Percentiles rank a stretch among this genome's conserved stretches.
Evolutionary conservation across 2,797 vertebrate genomes (phyloP).

Genomic region (Bovichtus variegatus): DNA sequence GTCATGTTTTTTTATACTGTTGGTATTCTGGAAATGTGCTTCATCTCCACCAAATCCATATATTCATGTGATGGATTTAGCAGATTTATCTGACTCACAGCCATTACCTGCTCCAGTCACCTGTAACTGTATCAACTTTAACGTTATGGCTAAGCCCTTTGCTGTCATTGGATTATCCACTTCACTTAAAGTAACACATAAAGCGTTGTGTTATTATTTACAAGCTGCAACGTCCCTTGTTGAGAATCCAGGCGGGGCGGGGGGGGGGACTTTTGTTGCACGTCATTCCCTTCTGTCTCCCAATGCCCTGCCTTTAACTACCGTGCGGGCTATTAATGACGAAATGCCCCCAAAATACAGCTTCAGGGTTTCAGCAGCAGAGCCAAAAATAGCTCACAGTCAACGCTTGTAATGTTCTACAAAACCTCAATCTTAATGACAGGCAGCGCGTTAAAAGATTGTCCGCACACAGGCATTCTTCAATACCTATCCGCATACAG

Average conservation of each 20-base stretch:
- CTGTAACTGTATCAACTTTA: slow-evolving; percentile 21
- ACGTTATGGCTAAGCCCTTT: not conserved
- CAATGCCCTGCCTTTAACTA: slow-evolving; percentile 6
- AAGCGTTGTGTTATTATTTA: slow-evolving; percentile 19
- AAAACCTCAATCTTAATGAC: slow-evolving; percentile 50
- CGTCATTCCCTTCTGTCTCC: slow-evolving; percentile 22
- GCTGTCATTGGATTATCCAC: slow-evolving; percentile 6
- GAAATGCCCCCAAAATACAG: slow-evolving; percentile 46
- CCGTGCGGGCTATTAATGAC: slow-evolving; percentile 45
- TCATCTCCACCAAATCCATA: not conserved
- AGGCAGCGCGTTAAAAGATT: slow-evolving; percentile 36
- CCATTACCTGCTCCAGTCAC: not conserved
- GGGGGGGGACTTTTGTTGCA: slow-evolving; percentile 33
- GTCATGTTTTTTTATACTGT: slow-evolving; percentile 1
- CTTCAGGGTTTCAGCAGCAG: slow-evolving; percentile 47
- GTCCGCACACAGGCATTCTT: slow-evolving; percentile 32
- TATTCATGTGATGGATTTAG: not conserved
- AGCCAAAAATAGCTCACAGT: slow-evolving; percentile 64
- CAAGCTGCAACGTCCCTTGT: not conserved
- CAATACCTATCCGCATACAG: slow-evolving; percentile 17
- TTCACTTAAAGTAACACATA: slow-evolving; percentile 16
- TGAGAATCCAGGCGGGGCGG: slow-evolving; percentile 12
- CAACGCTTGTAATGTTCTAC: slow-evolving; percentile 22
- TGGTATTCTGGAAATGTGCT: not conserved
- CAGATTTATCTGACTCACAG: slow-evolving; percentile 6